A percentile compares a stretch with the other conserved stretches of the same genome.
Conservation (phyloP, 1,140 invertebrate species). For the Subanguina moxae region DNA sequence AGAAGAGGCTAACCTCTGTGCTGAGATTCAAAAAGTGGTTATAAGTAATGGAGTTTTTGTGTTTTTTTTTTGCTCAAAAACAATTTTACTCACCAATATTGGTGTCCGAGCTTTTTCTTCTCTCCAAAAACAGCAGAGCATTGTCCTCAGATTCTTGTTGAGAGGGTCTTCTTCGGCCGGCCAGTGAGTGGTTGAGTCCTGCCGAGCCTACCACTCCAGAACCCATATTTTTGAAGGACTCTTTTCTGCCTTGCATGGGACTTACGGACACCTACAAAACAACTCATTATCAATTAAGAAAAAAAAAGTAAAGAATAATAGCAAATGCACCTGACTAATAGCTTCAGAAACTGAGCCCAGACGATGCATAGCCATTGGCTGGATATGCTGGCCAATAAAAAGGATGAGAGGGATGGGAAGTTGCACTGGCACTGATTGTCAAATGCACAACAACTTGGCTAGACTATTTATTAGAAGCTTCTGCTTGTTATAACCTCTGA, state of each 20-base stretch:
- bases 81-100: not conserved
- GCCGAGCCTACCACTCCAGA: not conserved
- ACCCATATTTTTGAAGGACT: not conserved
- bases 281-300: too few relatives aligned
- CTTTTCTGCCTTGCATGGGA: not conserved
- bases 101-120: slow-evolving; percentile 1
- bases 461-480: too few relatives aligned
- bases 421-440: too few relatives aligned
- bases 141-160: slow-evolving; percentile 7
- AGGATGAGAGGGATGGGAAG: too few relatives aligned
- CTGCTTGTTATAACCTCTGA: too few relatives aligned
- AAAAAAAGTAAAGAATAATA: too few relatives aligned
- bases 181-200: not conserved
- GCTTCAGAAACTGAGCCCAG: not conserved
- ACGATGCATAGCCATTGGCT: not conserved
- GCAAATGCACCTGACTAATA: not conserved
- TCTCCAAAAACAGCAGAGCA: slow-evolving; percentile 7
- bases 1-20: too few relatives aligned
- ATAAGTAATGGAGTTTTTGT: too few relatives aligned
- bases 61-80: not conserved
- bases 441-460: too few relatives aligned
- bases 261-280: not conserved
- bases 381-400: too few relatives aligned
- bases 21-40: too few relatives aligned
- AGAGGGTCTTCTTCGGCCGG: slow-evolving; percentile 7